Evolutionary conservation across 2,797 vertebrate species (phyloP), one percentile per base, ranked within the genome.

Genomic region (Cossypha heuglini): DNA sequence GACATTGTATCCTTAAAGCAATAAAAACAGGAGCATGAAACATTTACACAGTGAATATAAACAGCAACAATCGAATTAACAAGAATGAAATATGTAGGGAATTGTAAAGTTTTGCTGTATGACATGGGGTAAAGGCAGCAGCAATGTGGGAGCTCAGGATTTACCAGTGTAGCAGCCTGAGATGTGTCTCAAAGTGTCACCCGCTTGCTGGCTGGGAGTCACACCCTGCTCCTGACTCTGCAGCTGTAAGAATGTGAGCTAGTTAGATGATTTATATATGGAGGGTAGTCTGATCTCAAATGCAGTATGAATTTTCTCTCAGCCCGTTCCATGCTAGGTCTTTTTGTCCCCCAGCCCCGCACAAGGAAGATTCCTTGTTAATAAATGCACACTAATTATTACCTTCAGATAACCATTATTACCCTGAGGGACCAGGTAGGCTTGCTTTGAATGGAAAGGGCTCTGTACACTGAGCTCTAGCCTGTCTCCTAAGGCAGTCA

Each of bases 241-340:
- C 31, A 74, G 58, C 58, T 35, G 11, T 37, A 33, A 63, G 28
- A 13, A 57, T 2, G 9, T 25, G 10, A 16, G 5, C 35, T 42
- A 17, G 11, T 40, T 49, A 37, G 45, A 21, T 55, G 38, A 15
- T 10, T 20, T n/a, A 13, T 42, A 1, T 5, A 5, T 26, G n/a
- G 26, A 54, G 37, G 6, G 10, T 13, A 24, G 13, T 25, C 19
- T 33, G 20, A 28, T 62, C 35, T 77, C 4, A 21, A 62, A 14
- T 16, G 4, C n/a, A 43, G 13, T 13, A 25, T 14, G 57, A 31
- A 37, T 55, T 84, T 71, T 3, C 31, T 51, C 37, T 52, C 42
- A 26, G 22, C 11, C 21, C 1, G 1, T 43, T 66, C 67, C 1
- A 1, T 22, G 37, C 4, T 22, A n/a, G 28, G 28, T 59, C 31